Evolutionary conservation across 2,888 invertebrate genomes (phyloP).

Genomic region (Coremacera marginata): DNA sequence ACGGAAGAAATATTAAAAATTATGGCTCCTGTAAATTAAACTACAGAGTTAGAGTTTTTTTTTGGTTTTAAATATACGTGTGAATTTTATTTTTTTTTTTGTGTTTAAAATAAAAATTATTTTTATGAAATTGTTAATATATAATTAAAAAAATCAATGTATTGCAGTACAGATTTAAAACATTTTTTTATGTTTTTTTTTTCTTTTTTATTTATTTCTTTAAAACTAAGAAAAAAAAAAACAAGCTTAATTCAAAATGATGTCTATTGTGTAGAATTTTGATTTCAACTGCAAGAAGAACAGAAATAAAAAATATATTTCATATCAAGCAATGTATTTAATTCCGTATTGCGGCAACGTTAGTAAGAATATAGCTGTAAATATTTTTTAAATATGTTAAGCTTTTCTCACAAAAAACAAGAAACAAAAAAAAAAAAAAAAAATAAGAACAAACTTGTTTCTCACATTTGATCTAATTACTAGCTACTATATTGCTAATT

Average conservation of each 20-base stretch:
- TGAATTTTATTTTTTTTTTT: constrained; percentile 31
- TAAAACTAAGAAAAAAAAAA: constrained; percentile 28
- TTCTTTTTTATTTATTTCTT: neutral
- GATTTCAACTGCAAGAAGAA: constrained; percentile 1
- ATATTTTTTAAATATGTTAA: neutral
- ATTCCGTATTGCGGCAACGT: neutral
- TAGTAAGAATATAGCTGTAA: neutral
- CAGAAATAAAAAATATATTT: neutral
- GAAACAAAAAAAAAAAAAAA: constrained; percentile 2
- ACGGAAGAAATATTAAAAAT: too few species aligned
- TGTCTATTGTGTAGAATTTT: neutral
- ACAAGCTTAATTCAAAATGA: constrained; percentile 11
- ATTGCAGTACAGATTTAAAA: constrained; percentile 48
- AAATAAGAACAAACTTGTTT: constrained; percentile 19
- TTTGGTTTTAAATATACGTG: constrained; percentile 24
- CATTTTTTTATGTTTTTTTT: constrained; percentile 11
- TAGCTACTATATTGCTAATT: constrained; percentile 42
- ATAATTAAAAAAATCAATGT: constrained; percentile 37
- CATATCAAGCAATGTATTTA: constrained; percentile 2
- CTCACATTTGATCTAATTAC: constrained; percentile 39
- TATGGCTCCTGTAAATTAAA: constrained; percentile 46
- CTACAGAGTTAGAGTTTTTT: constrained; percentile 6
- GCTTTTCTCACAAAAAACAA: constrained; percentile 4
- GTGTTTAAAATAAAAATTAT: constrained; percentile 31
- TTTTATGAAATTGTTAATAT: constrained; percentile 31